phyloP scores from a whole-genome alignment of 2,113 vertebrate genomes.

The Protobothrops flavoviridis region DNA sequence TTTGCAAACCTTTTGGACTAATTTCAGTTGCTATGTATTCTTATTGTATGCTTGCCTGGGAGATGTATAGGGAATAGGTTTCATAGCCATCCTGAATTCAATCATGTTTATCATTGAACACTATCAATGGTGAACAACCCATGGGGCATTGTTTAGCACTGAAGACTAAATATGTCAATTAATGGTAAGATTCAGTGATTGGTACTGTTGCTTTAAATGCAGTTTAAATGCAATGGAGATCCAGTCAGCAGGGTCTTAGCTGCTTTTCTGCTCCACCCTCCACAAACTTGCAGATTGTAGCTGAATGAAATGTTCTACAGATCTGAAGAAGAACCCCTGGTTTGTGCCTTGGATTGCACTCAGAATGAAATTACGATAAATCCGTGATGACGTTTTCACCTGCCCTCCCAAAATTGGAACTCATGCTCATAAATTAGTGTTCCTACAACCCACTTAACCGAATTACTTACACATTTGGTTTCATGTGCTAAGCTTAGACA shows the following conservation, averaged over 20 bases:
- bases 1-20: neutral
- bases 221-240: too few species aligned
- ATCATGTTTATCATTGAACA: neutral
- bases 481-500: neutral
- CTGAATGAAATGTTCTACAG: neutral
- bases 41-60: neutral
- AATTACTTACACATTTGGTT: neutral
- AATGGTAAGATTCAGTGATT: neutral
- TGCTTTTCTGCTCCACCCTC: too few species aligned
- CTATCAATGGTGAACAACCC: neutral
- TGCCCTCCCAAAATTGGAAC: neutral
- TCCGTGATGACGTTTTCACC: neutral
- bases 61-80: neutral
- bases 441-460: neutral
- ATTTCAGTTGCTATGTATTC: neutral
- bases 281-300: too few species aligned
- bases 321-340: neutral
- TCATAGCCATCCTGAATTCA: neutral
- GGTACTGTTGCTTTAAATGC: neutral
- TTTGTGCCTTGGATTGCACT: neutral
- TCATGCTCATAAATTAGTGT: neutral
- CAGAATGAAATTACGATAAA: neutral
- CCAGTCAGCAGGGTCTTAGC: too few species aligned
- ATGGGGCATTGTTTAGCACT: neutral
- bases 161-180: neutral